Evolutionary conservation across 1,140 invertebrate genomes (phyloP).

Genomic region (Drosophila repleta): DNA sequence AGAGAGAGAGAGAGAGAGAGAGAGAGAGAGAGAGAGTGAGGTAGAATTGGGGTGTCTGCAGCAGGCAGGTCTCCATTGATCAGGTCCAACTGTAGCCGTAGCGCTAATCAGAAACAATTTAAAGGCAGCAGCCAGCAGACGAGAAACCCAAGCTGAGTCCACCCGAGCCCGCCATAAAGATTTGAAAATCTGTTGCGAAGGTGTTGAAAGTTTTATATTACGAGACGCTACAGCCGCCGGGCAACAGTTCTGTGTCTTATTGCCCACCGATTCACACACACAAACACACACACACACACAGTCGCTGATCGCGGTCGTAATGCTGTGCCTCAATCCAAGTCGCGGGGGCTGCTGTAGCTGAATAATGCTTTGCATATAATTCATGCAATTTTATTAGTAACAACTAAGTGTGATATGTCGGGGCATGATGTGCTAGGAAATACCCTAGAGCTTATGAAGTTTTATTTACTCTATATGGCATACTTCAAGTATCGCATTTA

Average conservation of each 20-base stretch:
- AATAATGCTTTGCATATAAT: conserved; percentile 73
- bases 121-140: conserved; percentile 25
- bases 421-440: neutral
- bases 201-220: conserved; percentile 73
- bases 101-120: conserved; percentile 74
- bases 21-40: neutral
- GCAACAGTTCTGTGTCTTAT: conserved; percentile 39
- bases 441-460: conserved; percentile 5
- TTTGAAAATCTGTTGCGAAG: conserved; percentile 57
- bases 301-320: neutral
- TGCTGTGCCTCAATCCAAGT: conserved; percentile 4
- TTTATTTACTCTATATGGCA: too few species aligned
- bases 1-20: neutral
- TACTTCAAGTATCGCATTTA: too few species aligned
- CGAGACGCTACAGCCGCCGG: conserved; percentile 33
- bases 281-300: conserved; percentile 1
- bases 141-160: conserved; percentile 1
- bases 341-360: conserved; percentile 20
- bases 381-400: conserved; percentile 74
- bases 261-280: neutral
- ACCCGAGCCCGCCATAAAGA: conserved; percentile 51
- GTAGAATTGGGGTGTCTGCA: neutral
- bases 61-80: conserved; percentile 17
- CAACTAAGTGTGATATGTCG: neutral
- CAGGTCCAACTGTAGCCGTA: conserved; percentile 17